phyloP scores from a whole-genome alignment of 2,797 vertebrate species.

The Rhinoraja longicauda region DNA sequence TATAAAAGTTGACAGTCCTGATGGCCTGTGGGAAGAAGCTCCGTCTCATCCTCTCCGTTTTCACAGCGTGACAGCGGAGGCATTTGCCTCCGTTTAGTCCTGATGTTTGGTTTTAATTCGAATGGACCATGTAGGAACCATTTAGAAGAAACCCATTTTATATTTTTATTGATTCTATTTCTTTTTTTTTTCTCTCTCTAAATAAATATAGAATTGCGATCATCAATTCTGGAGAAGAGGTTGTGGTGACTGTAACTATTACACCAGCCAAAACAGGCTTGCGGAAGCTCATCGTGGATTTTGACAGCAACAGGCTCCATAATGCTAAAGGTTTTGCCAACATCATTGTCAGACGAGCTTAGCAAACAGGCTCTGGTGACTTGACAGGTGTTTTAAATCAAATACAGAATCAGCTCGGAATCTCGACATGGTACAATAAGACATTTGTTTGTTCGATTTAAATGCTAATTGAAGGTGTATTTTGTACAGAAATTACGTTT shows the following conservation, averaged over 20 bases:
- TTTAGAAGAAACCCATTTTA: background rate
- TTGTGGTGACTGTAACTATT: constrained; percentile 54
- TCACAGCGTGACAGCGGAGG: no score
- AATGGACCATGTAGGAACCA: background rate
- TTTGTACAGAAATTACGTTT: background rate
- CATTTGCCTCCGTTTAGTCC: no score
- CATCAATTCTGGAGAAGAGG: constrained; percentile 55
- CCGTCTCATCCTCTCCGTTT: no score
- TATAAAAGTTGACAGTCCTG: no score
- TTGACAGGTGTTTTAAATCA: background rate
- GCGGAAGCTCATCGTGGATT: constrained; percentile 63
- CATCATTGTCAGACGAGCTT: constrained; percentile 51
- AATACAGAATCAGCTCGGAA: background rate
- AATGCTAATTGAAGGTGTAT: background rate
- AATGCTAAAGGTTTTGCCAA: constrained; percentile 62
- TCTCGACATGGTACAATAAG: background rate
- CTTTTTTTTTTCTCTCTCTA: background rate
- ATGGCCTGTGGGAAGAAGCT: no score
- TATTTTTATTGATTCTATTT: background rate
- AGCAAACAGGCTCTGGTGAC: background rate
- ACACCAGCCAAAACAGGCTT: constrained; percentile 54
- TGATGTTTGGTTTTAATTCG: background rate
- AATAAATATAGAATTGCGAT: constrained; percentile 46
- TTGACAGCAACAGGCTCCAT: constrained; percentile 61
- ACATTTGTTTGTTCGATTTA: background rate